Conservation (phyloP, 2,888 invertebrate genomes). For the Ochlodes sylvanus region DNA sequence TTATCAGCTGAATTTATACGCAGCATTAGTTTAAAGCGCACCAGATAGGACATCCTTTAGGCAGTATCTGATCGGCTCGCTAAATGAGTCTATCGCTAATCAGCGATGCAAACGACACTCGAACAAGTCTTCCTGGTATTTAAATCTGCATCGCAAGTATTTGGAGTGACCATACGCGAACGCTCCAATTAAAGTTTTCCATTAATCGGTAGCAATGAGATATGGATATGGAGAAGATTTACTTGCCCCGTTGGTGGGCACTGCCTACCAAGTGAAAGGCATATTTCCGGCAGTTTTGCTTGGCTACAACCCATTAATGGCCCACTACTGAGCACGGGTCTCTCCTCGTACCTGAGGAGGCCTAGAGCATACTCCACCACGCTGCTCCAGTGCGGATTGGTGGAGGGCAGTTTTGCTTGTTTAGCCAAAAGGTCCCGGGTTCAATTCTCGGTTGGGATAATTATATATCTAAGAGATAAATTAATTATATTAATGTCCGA, state of each 20-base stretch:
- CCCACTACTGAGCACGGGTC: no score
- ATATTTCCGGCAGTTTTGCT: no score
- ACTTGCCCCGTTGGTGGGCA: background rate
- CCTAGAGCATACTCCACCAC: no score
- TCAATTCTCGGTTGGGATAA: no score
- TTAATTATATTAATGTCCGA: no score
- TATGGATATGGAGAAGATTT: background rate
- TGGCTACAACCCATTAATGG: no score
- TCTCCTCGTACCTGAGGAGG: no score
- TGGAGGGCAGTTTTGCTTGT: no score
- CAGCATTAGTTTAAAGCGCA: conserved; percentile 31
- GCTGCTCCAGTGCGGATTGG: no score
- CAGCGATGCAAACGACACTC: conserved; percentile 34
- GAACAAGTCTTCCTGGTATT: conserved; percentile 20
- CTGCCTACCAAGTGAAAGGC: no score
- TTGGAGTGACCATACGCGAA: conserved; percentile 31
- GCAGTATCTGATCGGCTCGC: conserved; percentile 29
- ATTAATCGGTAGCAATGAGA: background rate
- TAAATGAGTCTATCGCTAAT: conserved; percentile 37
- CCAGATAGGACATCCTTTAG: conserved; percentile 30
- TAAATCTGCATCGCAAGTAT: conserved; percentile 24
- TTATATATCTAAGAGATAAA: no score
- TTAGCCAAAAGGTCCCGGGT: no score
- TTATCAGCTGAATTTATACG: conserved; percentile 34
- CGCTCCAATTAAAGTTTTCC: conserved; percentile 21